Evolutionary conservation across 2,113 vertebrate species (phyloP), one percentile per base, ranked within the genome.

Genomic region (Phalacrocorax carbo): DNA sequence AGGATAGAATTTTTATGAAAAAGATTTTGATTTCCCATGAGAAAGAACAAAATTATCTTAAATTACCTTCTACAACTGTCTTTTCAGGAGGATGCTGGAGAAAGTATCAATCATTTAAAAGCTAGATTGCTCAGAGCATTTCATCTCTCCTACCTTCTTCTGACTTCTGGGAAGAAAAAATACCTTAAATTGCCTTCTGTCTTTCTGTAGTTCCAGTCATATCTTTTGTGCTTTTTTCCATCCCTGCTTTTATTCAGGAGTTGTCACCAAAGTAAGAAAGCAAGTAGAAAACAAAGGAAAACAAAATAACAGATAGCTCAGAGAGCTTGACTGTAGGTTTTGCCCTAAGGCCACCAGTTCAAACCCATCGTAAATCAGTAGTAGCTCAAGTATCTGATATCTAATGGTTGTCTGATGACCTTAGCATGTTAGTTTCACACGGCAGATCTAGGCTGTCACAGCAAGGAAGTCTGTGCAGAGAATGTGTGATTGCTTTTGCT

Each of bases 241-340:
- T 76, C 62, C 92, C 86, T 94, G 80, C 40, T 91, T 90, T 96
- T 95, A 95, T 92, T 93, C 94, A 94, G 92, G 94, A 95, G 77
- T 94, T 94, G 88, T 94, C 91, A 79, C 40, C 46, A 19, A 94
- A 90, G 52, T 17, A 78, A 76, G 80, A 75, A 93, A 90, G 76
- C 76, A 90, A 88, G 95, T 1, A 26, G 70, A 75, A 91, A 94
- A 83, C 82, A 89, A 91, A 86, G 61, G 11, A 76, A 93, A 93
- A 72, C 81, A 80, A 62, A 93, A 40, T 40, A 71, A 44, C 69
- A 68, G 65, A 40, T 27, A 55, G 48, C 88, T 96, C 48, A 27
- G 60, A 44, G 73, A 68, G 34, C 57, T 65, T 89, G 96, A 84
- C 94, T 79, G 91, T 40, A 68, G 85, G 72, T 75, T 92, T 82